Evolutionary conservation across 1,140 invertebrate species (phyloP).

Genomic region (Polypedilum pembai): DNA sequence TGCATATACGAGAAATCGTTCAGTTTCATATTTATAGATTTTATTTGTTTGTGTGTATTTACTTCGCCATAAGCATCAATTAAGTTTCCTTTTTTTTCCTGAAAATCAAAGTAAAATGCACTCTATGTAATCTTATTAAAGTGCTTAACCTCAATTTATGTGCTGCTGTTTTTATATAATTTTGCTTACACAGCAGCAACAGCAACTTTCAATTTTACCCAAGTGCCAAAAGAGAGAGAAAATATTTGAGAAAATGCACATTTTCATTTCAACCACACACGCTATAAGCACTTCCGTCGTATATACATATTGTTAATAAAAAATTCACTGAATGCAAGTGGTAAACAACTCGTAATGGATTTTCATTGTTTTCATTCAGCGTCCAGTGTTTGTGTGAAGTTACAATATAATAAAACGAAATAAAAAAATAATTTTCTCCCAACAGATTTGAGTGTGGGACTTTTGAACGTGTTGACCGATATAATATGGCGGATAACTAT

Average conservation of each 20-base stretch:
- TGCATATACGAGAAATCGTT: too few relatives aligned
- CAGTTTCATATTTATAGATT: too few relatives aligned
- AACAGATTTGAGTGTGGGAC: constrained; percentile 77
- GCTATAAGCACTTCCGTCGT: not conserved
- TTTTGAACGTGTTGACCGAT: constrained; percentile 79
- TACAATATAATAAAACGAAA: not conserved
- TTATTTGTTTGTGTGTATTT: too few relatives aligned
- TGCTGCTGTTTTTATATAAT: too few relatives aligned
- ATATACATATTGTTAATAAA: not conserved
- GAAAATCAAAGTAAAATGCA: too few relatives aligned
- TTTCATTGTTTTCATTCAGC: not conserved
- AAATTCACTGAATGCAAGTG: not conserved
- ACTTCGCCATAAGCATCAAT: too few relatives aligned
- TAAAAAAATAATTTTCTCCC: constrained; percentile 35
- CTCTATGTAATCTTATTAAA: too few relatives aligned
- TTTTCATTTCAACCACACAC: not conserved
- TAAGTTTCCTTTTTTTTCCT: too few relatives aligned
- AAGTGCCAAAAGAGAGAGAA: too few relatives aligned
- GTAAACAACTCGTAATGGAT: not conserved
- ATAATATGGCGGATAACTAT: constrained; percentile 82
- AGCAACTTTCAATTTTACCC: too few relatives aligned
- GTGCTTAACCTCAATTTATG: too few relatives aligned
- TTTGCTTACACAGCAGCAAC: too few relatives aligned
- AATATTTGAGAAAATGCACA: not conserved
- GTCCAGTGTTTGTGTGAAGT: not conserved